Conservation (phyloP, 1,140 invertebrate genomes). For the Ladona fulva region DNA sequence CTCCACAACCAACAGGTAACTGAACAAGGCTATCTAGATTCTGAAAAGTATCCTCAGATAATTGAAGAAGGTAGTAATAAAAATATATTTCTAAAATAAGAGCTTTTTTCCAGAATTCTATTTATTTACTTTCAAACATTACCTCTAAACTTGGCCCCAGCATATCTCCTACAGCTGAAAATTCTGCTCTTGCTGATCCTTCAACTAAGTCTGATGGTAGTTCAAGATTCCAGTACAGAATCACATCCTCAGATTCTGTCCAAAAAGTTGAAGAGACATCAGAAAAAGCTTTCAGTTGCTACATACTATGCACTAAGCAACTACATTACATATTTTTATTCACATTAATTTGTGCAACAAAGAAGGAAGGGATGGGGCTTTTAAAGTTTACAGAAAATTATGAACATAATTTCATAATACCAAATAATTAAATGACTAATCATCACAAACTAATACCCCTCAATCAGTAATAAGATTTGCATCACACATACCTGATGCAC, state of each 20-base stretch:
- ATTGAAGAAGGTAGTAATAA: not conserved
- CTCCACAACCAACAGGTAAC: conserved; percentile 61
- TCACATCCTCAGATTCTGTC: conserved; percentile 20
- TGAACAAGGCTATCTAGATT: conserved; percentile 48
- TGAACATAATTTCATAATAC: not conserved
- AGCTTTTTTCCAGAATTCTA: not conserved
- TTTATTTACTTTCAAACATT: conserved; percentile 15
- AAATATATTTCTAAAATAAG: not conserved
- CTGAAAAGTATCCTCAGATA: conserved; percentile 28
- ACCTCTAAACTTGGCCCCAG: conserved; percentile 46
- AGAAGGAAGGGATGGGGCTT: no score
- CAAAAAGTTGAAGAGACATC: conserved; percentile 5
- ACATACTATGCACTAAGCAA: not conserved
- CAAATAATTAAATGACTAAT: no score
- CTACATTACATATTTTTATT: not conserved
- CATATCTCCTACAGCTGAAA: conserved; percentile 50
- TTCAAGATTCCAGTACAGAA: conserved; percentile 20
- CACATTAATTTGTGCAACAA: no score
- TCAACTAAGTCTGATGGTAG: conserved; percentile 34
- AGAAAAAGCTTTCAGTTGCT: conserved; percentile 12
- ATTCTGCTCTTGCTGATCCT: conserved; percentile 47
- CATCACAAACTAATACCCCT: no score
- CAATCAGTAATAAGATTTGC: not conserved
- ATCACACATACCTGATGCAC: conserved; percentile 30
- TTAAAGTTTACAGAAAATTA: not conserved